Evolutionary conservation across 2,113 vertebrate genomes (phyloP), one percentile per base, ranked within the genome.

Genomic region (Lycaon pictus): DNA sequence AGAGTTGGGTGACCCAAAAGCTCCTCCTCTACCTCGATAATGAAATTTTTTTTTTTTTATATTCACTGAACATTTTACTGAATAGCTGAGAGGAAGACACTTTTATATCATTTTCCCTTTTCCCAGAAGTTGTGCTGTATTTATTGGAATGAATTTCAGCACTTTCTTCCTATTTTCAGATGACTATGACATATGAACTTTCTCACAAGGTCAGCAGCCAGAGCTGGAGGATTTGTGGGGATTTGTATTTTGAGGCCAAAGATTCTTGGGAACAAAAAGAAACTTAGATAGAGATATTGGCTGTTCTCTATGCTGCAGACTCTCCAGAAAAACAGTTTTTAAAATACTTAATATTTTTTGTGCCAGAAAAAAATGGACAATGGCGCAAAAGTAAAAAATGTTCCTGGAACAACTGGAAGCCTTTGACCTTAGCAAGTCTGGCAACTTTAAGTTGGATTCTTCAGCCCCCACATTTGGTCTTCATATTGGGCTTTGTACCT

Each of bases 401-500:
- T 95, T 94, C 93, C 89, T 77, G 32, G 94, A 93, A 97, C 96
- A 98, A 37, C 16, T 55, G 72, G 27, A 89, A 13, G 1, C 0
- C 95, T 95, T 95, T 98, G 84, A 51, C 43, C 77, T 97, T 53
- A 88, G 80, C 7, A 90, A 27, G 93, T 94, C 67, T 51, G 62
- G 85, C 48, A 96, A 88, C 71, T 32, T 81, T 37, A 82, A 93
- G 82, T 25, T 97, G 88, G 95, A 93, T 82, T 74, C 53, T 74
- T 72, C 90, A 48, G 82, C 37, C 16, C 11, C 97, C 15, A 35
- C 27, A 60, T 91, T 87, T 91, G 77, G 56, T 92, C 58, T 91
- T 80, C 48, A 56, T 37, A 48, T 19, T 87, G 35, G 79, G 67
- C 83, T 97, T 97, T 97, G 72, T 96, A 93, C 56, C 92, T 98